Base-by-base conservation (phyloP, 2,113 vertebrate species). In the Nycticryphes semicollaris region DNA sequence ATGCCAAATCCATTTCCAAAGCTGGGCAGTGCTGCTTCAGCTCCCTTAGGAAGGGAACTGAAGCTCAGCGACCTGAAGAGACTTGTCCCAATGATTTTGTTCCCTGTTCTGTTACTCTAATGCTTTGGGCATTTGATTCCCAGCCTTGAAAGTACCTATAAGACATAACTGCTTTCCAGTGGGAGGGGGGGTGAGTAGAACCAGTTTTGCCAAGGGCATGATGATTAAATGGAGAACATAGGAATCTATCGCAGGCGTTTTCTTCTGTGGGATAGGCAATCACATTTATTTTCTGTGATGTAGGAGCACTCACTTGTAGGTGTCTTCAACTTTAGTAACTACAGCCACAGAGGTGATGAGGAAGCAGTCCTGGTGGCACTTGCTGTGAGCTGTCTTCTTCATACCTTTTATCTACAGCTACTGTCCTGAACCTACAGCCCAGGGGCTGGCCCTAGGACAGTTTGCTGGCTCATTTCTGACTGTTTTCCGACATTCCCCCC, bases 31-130 rank as follows among this genome's bases (percentile, higher is more conserved):
- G 59, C 54, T 69, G 14, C 67, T 89, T 9, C 62, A 77, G 22
- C 90, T 94, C 85, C 94, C 86, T 88, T 86, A 93, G 94, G 96
- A 95, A 81, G 77, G 43, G 62, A 94, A 73, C 45, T 95, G 93
- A 96, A 95, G 96, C 92, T 93, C 94, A 91, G 77, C 77, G 86
- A 94, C 94, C 92, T 94, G 95, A 95, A 96, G 95, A 96, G 92
- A 30, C 77, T 73, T 94, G 95, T 94, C 95, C 96, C 74, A 41
- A 12, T 92, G 70, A 96, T 93, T 95, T 94, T 87, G 35, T 86
- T 94, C 51, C 53, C 17, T 77, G 12, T 89, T 87, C 37, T 87
- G 78, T 92, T 92, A 51, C 54, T 79, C 89, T 87, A 85, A 74
- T 89, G 89, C 89, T 96, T 91, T 83, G 33, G 92, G 89, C 95